phyloP scores from a whole-genome alignment of 2,888 invertebrate species.

The Cecidostiba fungosa region DNA sequence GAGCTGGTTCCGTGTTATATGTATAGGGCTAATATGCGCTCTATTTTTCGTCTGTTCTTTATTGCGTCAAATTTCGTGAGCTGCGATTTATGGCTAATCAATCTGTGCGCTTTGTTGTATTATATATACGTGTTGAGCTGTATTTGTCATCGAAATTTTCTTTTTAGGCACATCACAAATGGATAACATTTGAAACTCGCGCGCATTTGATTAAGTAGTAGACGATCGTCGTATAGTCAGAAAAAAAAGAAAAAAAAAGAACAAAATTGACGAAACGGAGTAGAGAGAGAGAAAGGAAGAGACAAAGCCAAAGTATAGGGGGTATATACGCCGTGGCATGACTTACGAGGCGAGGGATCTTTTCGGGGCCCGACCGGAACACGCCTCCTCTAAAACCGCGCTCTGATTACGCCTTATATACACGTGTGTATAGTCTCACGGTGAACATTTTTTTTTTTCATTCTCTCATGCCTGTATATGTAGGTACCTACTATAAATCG shows the following conservation, averaged over 20 bases:
- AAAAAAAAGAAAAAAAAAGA: background rate
- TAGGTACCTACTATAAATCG: slow-evolving; percentile 26
- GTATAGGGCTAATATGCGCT: background rate
- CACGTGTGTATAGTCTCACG: background rate
- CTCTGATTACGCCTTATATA: slow-evolving; percentile 23
- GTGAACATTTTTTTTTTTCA: background rate
- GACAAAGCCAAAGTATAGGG: slow-evolving; percentile 1
- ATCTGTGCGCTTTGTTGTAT: background rate
- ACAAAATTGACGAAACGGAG: background rate
- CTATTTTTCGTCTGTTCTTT: background rate
- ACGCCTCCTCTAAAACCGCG: slow-evolving; percentile 34
- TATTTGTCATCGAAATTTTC: too few species aligned
- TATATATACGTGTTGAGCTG: too few species aligned
- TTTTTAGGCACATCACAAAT: too few species aligned
- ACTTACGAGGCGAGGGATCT: slow-evolving; percentile 34
- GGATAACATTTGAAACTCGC: too few species aligned
- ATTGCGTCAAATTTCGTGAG: background rate
- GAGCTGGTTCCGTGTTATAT: slow-evolving; percentile 13
- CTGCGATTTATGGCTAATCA: background rate
- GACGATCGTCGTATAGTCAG: background rate
- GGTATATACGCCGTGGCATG: slow-evolving; percentile 1
- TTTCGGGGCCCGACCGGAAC: slow-evolving; percentile 24
- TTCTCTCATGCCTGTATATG: background rate
- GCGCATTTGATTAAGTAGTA: background rate
- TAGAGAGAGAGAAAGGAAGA: background rate